Conservation (phyloP, 2,888 invertebrate genomes). For the Heliconius hortense region DNA sequence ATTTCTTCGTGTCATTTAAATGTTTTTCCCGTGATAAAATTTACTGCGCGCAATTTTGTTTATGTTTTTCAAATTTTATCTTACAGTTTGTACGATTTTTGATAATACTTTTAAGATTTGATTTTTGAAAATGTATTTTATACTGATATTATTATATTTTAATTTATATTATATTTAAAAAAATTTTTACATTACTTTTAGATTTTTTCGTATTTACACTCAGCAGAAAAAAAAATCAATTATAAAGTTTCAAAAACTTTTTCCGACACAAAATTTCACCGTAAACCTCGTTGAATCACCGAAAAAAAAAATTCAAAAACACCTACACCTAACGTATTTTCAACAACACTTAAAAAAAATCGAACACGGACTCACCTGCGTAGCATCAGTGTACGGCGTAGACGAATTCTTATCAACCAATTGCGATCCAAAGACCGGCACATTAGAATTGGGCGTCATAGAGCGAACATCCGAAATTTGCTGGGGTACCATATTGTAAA, state of each 20-base stretch:
- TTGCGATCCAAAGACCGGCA: slow-evolving; percentile 93
- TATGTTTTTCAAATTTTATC: slow-evolving; percentile 31
- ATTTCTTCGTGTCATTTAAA: slow-evolving; percentile 49
- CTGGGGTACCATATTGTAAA: slow-evolving; percentile 88
- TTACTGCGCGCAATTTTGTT: slow-evolving; percentile 57
- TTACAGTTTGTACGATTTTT: background rate
- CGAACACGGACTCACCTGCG: slow-evolving; percentile 87
- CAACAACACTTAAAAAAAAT: background rate
- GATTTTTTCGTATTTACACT: background rate
- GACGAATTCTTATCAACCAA: slow-evolving; percentile 94
- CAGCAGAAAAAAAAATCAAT: background rate
- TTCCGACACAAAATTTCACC: background rate
- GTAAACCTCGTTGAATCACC: background rate
- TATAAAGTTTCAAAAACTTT: background rate
- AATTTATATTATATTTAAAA: background rate
- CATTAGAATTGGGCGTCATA: slow-evolving; percentile 83
- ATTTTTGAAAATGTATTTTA: background rate
- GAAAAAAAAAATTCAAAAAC: background rate
- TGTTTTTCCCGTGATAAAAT: slow-evolving; percentile 55
- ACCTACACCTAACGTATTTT: background rate
- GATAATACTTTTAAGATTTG: background rate
- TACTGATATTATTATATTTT: background rate
- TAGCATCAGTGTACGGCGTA: slow-evolving; percentile 99
- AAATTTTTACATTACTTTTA: background rate
- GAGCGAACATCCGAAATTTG: slow-evolving; percentile 83